Conservation (phyloP, 2,888 invertebrate genomes). For the Xanthorhoe designata region DNA sequence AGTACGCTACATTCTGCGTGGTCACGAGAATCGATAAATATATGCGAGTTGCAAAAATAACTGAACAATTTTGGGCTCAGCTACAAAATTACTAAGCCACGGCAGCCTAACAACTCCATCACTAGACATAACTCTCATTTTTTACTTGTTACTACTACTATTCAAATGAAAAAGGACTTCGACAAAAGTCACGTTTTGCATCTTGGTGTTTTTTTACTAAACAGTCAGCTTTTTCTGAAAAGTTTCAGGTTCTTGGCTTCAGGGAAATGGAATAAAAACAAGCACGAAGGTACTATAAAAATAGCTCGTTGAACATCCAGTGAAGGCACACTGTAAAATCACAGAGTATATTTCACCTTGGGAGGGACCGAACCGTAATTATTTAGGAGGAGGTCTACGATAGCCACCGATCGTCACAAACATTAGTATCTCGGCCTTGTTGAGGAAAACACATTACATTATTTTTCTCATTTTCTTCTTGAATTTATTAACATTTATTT, state of each 20-base stretch:
- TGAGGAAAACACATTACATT: slow-evolving; percentile 26
- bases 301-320: slow-evolving; percentile 33
- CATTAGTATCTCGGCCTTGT: slow-evolving; percentile 51
- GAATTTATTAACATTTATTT: slow-evolving; percentile 18
- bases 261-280: slow-evolving; percentile 28
- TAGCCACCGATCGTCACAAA: slow-evolving; percentile 50
- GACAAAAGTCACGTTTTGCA: too few relatives aligned
- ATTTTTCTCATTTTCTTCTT: slow-evolving; percentile 28
- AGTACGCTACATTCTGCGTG: too few relatives aligned
- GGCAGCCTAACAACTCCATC: too few relatives aligned
- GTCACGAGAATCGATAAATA: too few relatives aligned
- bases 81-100: too few relatives aligned
- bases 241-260: neutral
- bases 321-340: slow-evolving; percentile 50
- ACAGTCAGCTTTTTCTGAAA: neutral
- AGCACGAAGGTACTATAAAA: slow-evolving; percentile 24
- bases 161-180: too few relatives aligned
- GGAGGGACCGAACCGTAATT: slow-evolving; percentile 55
- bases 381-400: slow-evolving; percentile 51
- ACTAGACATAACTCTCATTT: too few relatives aligned
- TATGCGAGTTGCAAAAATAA: too few relatives aligned
- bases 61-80: too few relatives aligned
- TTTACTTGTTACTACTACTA: too few relatives aligned
- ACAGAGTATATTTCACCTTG: slow-evolving; percentile 50
- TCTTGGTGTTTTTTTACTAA: neutral